Percentiles rank a stretch among this genome's conserved stretches.
Conservation (phyloP, 2,888 invertebrate species). For the Tromatobia lineatoria region DNA sequence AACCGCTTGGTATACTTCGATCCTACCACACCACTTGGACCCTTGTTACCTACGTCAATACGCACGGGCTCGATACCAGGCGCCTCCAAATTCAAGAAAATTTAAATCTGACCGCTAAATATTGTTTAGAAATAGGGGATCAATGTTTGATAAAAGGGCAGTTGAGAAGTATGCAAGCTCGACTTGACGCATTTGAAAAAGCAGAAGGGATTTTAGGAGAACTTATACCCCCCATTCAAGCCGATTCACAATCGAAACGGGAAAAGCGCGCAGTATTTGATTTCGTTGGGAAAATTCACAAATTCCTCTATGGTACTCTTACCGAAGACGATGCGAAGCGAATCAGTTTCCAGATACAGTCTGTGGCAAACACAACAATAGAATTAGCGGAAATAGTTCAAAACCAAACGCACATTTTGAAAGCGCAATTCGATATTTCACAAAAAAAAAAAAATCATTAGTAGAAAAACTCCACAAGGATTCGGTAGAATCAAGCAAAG, state of each 20-base stretch:
- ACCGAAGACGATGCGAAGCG: neutral
- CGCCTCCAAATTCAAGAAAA: constrained; percentile 5
- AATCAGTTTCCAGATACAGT: neutral
- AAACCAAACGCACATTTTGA: constrained; percentile 6
- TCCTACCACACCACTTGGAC: constrained; percentile 23
- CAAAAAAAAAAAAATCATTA: constrained; percentile 6
- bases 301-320: neutral
- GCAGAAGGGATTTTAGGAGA: neutral
- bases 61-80: neutral
- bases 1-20: neutral
- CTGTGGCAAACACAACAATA: neutral
- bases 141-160: constrained; percentile 6
- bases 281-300: neutral
- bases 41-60: constrained; percentile 21
- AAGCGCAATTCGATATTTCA: neutral
- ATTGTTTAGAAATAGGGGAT: neutral
- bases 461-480: neutral
- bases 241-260: neutral
- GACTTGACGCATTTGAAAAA: constrained; percentile 9
- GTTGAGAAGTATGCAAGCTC: neutral
- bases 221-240: too few relatives aligned
- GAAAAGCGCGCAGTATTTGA: neutral
- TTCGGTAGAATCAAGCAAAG: neutral
- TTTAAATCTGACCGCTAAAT: neutral
- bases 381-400: neutral